These are phyloP conservation scores for Procavia capensis DNA, from an alignment of 2,113 vertebrate species.

Conservation along the genomic window DNA sequence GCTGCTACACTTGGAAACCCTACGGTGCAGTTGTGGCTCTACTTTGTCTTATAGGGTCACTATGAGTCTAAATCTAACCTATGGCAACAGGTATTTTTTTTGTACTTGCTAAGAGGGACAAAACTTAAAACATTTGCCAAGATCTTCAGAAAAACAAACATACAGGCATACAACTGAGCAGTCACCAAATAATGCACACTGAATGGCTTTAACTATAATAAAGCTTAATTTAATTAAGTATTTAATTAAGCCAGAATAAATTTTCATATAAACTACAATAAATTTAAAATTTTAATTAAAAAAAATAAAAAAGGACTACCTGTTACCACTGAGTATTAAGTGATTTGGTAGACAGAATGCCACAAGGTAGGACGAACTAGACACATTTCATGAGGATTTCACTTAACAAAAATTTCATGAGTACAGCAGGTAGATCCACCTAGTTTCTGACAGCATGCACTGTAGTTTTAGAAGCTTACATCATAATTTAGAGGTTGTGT, in stretches of 20 bases:
- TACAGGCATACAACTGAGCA: neutral
- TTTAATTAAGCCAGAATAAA: neutral
- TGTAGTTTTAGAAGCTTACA: neutral
- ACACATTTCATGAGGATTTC: neutral
- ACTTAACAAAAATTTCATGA: neutral
- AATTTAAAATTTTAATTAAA: slow-evolving; percentile 25
- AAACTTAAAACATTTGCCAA: slow-evolving; percentile 14
- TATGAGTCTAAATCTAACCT: no score
- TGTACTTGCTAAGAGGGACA: neutral
- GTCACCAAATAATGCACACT: neutral
- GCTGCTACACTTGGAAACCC: no score
- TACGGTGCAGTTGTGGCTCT: no score
- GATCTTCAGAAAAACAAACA: slow-evolving; percentile 28
- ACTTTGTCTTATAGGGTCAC: no score
- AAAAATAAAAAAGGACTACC: neutral
- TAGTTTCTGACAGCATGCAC: neutral
- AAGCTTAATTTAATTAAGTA: slow-evolving; percentile 34
- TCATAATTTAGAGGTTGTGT: neutral
- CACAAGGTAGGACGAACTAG: neutral
- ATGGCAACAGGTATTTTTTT: no score
- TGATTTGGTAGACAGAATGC: neutral
- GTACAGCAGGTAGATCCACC: neutral
- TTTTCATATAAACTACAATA: neutral
- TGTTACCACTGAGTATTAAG: neutral
- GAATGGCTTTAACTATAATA: neutral